Conservation (phyloP, 2,888 invertebrate genomes). For the Acleris cristana region DNA sequence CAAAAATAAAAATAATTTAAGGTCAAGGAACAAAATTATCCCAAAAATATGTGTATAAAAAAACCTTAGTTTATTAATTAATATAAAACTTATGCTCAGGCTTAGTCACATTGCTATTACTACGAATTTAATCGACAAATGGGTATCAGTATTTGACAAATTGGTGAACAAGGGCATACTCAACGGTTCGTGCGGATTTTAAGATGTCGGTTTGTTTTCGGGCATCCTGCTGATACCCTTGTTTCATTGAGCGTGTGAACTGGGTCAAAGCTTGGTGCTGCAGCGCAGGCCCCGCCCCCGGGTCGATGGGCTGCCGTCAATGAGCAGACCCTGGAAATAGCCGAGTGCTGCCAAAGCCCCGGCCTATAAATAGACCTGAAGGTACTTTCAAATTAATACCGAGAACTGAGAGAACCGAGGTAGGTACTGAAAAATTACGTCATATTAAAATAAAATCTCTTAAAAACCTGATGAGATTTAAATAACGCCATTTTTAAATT, state of each 20-base stretch:
- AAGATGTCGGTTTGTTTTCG: conserved; percentile 12
- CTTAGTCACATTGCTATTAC: no score
- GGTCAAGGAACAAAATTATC: no score
- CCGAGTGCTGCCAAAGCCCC: conserved; percentile 39
- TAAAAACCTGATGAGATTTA: no score
- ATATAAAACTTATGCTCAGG: no score
- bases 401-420: background rate
- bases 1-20: no score
- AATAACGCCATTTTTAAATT: no score
- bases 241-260: conserved; percentile 74
- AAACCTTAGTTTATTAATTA: no score
- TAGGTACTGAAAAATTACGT: no score
- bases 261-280: conserved; percentile 69
- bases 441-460: no score
- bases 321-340: conserved; percentile 54
- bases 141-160: no score
- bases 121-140: no score
- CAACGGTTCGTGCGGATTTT: background rate
- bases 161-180: background rate
- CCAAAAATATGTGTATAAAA: no score
- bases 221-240: conserved; percentile 47
- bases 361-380: conserved; percentile 65
- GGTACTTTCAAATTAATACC: conserved; percentile 40
- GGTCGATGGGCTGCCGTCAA: conserved; percentile 76
- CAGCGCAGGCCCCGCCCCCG: conserved; percentile 59